Base-by-base conservation (phyloP, 1,140 invertebrate species). In the Goniozus legneri region DNA sequence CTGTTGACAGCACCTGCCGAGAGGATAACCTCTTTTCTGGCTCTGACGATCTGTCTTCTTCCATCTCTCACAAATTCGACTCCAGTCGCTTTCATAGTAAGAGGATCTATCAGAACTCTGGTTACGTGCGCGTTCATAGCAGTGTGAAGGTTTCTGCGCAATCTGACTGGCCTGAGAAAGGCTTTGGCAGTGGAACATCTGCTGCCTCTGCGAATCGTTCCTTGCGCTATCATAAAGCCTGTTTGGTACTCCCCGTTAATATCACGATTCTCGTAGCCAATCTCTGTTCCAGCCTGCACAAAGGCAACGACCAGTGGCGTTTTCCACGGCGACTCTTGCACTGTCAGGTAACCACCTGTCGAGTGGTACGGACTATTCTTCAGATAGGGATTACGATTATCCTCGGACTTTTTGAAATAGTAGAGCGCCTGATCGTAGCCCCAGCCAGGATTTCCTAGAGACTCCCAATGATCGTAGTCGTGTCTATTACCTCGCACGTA, bases 381-480 rank as follows among this genome's bases (percentile, higher is more conserved):
- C 19, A 92, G 60, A 61, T 91, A 91, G 0, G 89, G 88, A 69
- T 92, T 91, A 14, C 89, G 77, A 64, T 92, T 91, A 56, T 92
- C 89, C 70, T 94, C 91, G 0, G 89, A 91, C 65, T 93, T 94
- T 40, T 88, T 87, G 62, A 95, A 95, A 53, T 95, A 95, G n/a
- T 84, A 84, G 0, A 95, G 67, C 0, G 91, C 88, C 31, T 91
- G 81, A n/a, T 88, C 77, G 70, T 92, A 97, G 1, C 86, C 85
- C 95, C 95, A 97, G 7, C 91, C 87, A 1, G 82, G 76, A 63
- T 95, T 92, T 0, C 94, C 95, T 18, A 85, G 60, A 8, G 83
- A 79, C 47, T 91, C 89, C 95, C 95, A 98, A 20, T 85, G 76
- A 63, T 97, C 90, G 62, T 93, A 98, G 64, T 98, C 95, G 22